Percentiles rank a stretch among this genome's conserved stretches.
Evolutionary conservation across 2,888 invertebrate species (phyloP).

Genomic region (Synergus japonicus): DNA sequence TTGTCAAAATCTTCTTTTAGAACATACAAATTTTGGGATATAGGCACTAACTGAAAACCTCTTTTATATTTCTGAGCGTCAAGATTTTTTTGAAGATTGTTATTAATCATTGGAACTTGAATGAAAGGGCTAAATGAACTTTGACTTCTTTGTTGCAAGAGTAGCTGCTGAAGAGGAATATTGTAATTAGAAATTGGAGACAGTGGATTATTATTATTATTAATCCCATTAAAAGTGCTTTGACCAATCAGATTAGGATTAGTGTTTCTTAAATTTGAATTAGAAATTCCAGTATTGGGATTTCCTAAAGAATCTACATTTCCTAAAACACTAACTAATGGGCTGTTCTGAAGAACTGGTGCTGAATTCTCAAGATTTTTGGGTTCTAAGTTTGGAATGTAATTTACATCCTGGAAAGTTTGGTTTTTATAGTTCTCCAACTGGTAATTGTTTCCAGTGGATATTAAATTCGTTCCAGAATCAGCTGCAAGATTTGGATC

Average conservation of each 20-base stretch:
- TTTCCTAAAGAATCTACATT: neutral
- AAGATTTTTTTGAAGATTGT: neutral
- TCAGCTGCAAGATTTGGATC: neutral
- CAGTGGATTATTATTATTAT: neutral
- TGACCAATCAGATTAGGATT: neutral
- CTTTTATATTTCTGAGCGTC: neutral
- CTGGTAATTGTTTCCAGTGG: neutral
- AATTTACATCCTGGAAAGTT: neutral
- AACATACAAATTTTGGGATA: neutral
- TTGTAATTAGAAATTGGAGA: conserved; percentile 6
- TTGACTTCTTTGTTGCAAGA: neutral
- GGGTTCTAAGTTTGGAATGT: too few relatives aligned
- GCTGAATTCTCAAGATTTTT: too few relatives aligned
- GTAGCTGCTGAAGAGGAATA: neutral
- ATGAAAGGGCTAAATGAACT: neutral
- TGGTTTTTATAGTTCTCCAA: neutral
- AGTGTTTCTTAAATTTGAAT: neutral
- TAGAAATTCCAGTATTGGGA: neutral
- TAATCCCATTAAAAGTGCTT: neutral
- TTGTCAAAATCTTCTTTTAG: neutral
- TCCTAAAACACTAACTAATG: neutral
- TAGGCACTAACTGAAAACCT: neutral
- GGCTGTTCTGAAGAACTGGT: neutral
- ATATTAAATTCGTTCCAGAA: neutral
- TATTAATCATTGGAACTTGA: neutral